Conservation (phyloP, 2,113 vertebrate genomes). For the Rhineura floridana region DNA sequence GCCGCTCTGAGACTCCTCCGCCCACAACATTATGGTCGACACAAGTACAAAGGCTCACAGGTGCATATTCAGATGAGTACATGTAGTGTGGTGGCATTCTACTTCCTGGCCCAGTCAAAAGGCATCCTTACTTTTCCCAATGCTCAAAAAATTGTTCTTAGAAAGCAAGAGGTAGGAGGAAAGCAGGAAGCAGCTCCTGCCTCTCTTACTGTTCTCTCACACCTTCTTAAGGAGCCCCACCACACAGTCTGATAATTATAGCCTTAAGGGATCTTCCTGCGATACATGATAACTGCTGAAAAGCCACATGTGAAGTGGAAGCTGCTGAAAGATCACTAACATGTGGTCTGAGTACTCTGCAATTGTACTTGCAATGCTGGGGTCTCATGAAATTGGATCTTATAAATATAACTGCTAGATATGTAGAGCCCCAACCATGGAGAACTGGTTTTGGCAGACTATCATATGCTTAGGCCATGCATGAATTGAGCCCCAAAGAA, state of each 20-base stretch:
- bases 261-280: not conserved
- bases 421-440: not conserved
- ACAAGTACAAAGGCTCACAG: not conserved
- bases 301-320: not conserved
- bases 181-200: not conserved
- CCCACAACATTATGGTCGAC: not conserved
- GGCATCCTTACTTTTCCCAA: not conserved
- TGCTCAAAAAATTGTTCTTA: not conserved
- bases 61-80: not conserved
- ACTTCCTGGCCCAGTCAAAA: not conserved
- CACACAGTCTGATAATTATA: not conserved
- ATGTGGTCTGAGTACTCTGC: not conserved
- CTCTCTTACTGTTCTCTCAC: not conserved
- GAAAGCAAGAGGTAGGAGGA: not conserved
- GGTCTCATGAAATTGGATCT: too few species aligned
- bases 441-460: not conserved
- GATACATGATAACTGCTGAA: not conserved
- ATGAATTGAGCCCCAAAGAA: not conserved
- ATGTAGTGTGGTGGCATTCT: not conserved
- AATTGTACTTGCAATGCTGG: not conserved
- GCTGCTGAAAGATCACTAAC: not conserved
- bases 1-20: not conserved
- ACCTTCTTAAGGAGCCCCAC: not conserved
- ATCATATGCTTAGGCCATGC: too few species aligned
- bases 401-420: too few species aligned